These are phyloP conservation scores for Papio anubis DNA, from an alignment of 2,113 vertebrate species.

Conservation along the genomic window DNA sequence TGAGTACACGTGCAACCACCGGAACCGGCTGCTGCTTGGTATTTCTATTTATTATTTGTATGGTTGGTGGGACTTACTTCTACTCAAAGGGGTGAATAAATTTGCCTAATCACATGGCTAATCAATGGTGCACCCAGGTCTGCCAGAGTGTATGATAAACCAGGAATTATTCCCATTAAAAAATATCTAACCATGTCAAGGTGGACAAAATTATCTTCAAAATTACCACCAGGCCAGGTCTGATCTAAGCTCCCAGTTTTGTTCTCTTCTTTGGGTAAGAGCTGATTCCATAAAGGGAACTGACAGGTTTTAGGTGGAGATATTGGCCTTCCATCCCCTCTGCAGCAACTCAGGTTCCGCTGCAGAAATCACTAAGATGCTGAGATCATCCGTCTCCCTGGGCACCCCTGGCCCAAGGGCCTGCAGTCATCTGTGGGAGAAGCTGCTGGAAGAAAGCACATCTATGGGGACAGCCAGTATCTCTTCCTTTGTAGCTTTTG, in stretches of 20 bases:
- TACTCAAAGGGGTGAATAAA: not conserved
- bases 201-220: not conserved
- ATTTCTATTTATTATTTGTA: not conserved
- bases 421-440: not conserved
- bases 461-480: not conserved
- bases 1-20: not conserved
- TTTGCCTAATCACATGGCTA: not conserved
- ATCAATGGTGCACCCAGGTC: not conserved
- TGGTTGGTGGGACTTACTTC: not conserved
- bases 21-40: not conserved
- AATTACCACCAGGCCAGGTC: not conserved
- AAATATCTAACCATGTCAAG: not conserved
- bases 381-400: not conserved
- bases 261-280: not conserved
- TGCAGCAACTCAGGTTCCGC: not conserved
- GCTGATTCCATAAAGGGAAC: not conserved
- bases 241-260: not conserved
- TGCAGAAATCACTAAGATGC: not conserved
- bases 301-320: not conserved
- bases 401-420: not conserved
- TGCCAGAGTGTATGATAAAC: not conserved
- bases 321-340: not conserved
- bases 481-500: not conserved
- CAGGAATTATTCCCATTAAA: not conserved
- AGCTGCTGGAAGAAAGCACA: not conserved